Evolutionary conservation across 1,140 invertebrate genomes (phyloP).

Genomic region (Aphelenchoides fujianensis): DNA sequence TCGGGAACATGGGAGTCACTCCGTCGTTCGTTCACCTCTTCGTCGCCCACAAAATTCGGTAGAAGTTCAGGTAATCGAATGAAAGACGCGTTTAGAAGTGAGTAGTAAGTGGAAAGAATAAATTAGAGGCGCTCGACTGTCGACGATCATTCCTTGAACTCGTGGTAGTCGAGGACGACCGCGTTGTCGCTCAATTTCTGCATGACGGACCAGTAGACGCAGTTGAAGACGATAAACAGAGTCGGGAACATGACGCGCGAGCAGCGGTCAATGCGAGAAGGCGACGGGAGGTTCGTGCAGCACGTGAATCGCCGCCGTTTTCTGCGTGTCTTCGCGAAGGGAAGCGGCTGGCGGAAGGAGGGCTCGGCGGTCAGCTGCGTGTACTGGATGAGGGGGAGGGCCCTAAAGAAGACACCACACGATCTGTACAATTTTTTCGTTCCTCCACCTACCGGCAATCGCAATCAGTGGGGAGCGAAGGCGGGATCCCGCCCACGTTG

Average conservation of each 20-base stretch:
- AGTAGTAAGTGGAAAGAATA: no score
- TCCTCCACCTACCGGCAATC: constrained; percentile 23
- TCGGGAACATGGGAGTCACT: no score
- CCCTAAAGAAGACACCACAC: constrained; percentile 7
- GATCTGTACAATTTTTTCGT: not conserved
- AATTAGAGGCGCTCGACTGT: no score
- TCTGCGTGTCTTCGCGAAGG: constrained; percentile 6
- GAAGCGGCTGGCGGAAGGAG: not conserved
- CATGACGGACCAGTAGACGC: constrained; percentile 2
- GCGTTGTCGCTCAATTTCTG: constrained; percentile 14
- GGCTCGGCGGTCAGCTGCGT: constrained; percentile 15
- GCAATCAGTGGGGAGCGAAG: constrained; percentile 20
- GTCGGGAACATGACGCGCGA: constrained; percentile 82
- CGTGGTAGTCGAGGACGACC: not conserved
- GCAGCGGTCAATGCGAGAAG: constrained; percentile 60
- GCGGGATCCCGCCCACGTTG: constrained; percentile 21
- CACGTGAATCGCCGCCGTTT: not conserved
- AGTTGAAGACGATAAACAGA: constrained; percentile 79
- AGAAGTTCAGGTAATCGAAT: no score
- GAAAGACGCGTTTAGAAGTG: no score
- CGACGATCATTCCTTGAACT: no score
- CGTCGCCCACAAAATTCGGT: no score
- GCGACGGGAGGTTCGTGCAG: not conserved
- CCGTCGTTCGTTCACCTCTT: no score
- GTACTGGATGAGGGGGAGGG: constrained; percentile 28